Evolutionary conservation across 2,113 vertebrate species (phyloP).

Genomic region (Ceuthmochares aereus): DNA sequence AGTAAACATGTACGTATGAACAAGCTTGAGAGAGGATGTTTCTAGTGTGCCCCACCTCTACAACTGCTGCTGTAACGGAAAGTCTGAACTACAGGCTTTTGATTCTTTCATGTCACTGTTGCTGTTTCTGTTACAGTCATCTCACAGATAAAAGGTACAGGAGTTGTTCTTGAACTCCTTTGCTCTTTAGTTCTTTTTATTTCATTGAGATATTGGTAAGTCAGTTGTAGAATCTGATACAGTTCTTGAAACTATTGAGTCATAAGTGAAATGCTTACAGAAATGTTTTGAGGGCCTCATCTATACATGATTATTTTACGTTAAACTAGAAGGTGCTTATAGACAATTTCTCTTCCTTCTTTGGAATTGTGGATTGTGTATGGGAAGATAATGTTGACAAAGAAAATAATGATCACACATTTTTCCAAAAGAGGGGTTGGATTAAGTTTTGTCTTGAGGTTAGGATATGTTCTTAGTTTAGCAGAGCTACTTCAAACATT

Average conservation of each 20-base stretch:
- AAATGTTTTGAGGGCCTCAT: neutral
- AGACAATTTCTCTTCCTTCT: neutral
- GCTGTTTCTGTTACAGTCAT: slow-evolving; percentile 4
- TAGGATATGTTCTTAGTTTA: slow-evolving; percentile 57
- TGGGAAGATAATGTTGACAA: slow-evolving; percentile 4
- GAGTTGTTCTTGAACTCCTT: neutral
- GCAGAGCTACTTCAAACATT: slow-evolving; percentile 61
- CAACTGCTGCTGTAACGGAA: neutral
- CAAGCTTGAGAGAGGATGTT: neutral
- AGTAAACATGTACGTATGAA: neutral
- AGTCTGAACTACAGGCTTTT: neutral
- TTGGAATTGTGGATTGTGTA: neutral
- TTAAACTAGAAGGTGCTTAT: neutral
- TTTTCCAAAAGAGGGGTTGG: slow-evolving; percentile 20
- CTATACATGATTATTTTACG: neutral
- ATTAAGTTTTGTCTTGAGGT: slow-evolving; percentile 47
- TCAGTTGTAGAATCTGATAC: neutral
- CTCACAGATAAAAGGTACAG: neutral
- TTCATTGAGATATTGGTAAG: neutral
- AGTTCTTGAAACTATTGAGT: neutral
- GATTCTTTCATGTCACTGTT: neutral
- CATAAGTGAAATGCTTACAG: neutral
- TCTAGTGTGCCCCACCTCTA: slow-evolving; percentile 9
- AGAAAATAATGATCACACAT: slow-evolving; percentile 24
- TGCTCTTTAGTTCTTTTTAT: neutral